Conservation (phyloP, 1,140 invertebrate genomes). For the Eulimnadia texana region DNA sequence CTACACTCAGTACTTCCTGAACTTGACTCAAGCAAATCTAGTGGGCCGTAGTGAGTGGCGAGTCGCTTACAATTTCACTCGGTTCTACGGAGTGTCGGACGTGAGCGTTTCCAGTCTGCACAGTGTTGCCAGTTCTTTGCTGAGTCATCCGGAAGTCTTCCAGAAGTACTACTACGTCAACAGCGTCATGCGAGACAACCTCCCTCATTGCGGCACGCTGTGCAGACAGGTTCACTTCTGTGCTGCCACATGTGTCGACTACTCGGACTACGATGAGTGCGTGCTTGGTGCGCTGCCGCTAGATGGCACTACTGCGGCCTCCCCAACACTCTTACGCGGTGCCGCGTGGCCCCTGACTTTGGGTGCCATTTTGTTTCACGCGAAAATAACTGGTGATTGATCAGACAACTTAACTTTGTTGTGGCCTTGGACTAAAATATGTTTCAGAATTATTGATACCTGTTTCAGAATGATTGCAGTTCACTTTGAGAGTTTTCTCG, state of each 20-base stretch:
- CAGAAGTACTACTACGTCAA: constrained; percentile 55
- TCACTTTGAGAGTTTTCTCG: too few species aligned
- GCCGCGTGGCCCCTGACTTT: too few species aligned
- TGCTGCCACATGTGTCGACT: constrained; percentile 61
- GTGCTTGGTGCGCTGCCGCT: not conserved
- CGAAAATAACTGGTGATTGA: too few species aligned
- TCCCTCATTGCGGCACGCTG: constrained; percentile 40
- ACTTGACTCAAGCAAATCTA: constrained; percentile 57
- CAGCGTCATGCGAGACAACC: constrained; percentile 39
- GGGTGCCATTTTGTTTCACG: too few species aligned
- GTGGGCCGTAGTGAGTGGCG: constrained; percentile 52
- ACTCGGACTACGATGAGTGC: constrained; percentile 23
- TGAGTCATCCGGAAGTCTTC: constrained; percentile 37
- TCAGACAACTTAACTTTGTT: too few species aligned
- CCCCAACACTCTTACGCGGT: not conserved
- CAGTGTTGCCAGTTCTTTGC: constrained; percentile 56
- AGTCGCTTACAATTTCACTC: constrained; percentile 61
- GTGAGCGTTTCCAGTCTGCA: constrained; percentile 52
- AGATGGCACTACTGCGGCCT: not conserved
- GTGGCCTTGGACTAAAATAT: too few species aligned
- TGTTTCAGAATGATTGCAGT: too few species aligned
- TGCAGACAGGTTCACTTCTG: constrained; percentile 66
- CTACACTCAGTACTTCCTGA: constrained; percentile 77
- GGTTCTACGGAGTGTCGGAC: constrained; percentile 54
- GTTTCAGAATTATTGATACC: too few species aligned